Percentiles rank a stretch among this genome's conserved stretches.
phyloP scores from a whole-genome alignment of 2,113 vertebrate species.

The Spizaetus ornatus region DNA sequence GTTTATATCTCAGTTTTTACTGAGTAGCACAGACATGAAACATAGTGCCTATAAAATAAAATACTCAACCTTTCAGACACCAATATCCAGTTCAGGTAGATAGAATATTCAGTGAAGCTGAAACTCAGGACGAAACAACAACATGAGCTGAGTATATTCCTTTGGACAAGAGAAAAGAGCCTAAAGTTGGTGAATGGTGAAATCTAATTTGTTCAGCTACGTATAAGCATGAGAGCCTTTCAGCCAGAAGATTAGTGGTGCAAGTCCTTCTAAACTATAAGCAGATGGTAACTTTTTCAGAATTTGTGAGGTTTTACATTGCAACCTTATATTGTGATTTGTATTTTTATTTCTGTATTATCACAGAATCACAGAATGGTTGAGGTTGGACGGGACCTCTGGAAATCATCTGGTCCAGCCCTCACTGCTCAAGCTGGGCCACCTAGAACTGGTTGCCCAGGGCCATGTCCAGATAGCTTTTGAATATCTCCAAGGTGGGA shows the following conservation, averaged over 20 bases:
- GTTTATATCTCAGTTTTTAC: conserved; percentile 4
- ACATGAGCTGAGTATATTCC: background rate
- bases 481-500: background rate
- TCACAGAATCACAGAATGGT: background rate
- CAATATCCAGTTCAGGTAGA: background rate
- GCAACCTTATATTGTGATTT: background rate
- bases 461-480: background rate
- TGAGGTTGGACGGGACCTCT: background rate
- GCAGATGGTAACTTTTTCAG: background rate
- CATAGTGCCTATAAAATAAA: background rate
- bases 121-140: background rate
- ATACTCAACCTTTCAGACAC: background rate
- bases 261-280: conserved; percentile 2
- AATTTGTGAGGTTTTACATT: conserved; percentile 5
- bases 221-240: conserved; percentile 29
- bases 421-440: background rate
- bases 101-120: background rate
- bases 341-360: background rate
- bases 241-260: background rate
- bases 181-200: background rate
- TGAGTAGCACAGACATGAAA: background rate
- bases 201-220: conserved; percentile 18
- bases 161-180: background rate
- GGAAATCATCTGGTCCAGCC: background rate
- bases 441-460: background rate